Base-by-base conservation (phyloP, 2,888 invertebrate genomes). In the Drosophila koepferae region DNA sequence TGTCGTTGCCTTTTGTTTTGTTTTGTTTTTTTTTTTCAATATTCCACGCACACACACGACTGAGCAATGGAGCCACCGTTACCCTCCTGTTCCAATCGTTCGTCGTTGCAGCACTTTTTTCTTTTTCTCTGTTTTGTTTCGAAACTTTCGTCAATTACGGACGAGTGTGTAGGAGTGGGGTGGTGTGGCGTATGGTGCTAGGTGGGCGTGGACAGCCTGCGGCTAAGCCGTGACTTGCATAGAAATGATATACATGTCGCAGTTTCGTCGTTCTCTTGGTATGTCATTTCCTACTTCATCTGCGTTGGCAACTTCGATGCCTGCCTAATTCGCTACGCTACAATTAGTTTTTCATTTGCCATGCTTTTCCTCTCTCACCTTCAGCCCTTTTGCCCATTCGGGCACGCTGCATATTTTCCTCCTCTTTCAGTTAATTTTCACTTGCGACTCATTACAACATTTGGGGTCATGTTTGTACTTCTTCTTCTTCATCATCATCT, bases 311-410 rank as follows among this genome's bases (percentile, higher is more conserved):
- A 73, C 78, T 80, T 74, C 74, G 82, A 62, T 77, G 82, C 72
- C 74, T 75, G 79, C 65, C 84, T 82, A 77, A 85, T 89, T 89
- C 89, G 89, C 82, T 70, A 77, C 80, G 85, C 82, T 89, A 89
- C 85, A 86, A 86, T 86, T 86, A 89, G 85, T 89, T 89, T 78
- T 86, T 89, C 87, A 85, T 89, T 86, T 85, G 81, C 74, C 81
- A 74, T 72, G 81, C 67, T 77, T 75, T 71, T 44, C 34, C 44
- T 28, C 44, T 28, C 28, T 41, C 44, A 8, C 44, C 43, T 18
- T 5, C 44, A 2, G 10, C 10, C 23, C 23, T 3, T 0, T 8
- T 9, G 9, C 18, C 36, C 23, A 2, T 12, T 16, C 12, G 23
- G 2, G 14, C 14, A 5, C 8, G 3, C 16, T 5, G 23, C 38